Base-by-base conservation (phyloP, 2,888 invertebrate species). In the Lasioglossum marginatum region DNA sequence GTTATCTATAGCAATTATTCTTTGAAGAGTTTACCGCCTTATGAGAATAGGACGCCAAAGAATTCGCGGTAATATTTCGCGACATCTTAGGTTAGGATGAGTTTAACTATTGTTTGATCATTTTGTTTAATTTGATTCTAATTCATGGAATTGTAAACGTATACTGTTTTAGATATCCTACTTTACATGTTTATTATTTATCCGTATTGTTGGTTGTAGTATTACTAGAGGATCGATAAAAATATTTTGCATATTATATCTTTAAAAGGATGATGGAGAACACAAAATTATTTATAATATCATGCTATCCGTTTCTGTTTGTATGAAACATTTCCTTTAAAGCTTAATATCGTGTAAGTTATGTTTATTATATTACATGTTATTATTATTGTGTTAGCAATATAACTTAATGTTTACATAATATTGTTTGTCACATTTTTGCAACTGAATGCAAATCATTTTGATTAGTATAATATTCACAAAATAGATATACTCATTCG, bases 81-180 rank as follows among this genome's bases (percentile, higher is more conserved):
- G 27, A 79, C 79, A 84, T 88, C 86, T 86, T 86, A 89, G 89
- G 89, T 89, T 89, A 89, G 89, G 80, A 88, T 71, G 84, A 77
- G 72, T 45, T 48, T 66, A 76, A 85, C 45, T 79, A 86, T 78
- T 78, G 23, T 83, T 86, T 79, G 57, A 48, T 82, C 66, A 89
- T 77, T 89, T 27, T 43, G 52, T 77, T 4, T 45, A 84, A 34
- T 74, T n/a, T 43, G 45, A 73, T 23, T 77, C 12, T n/a, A 37
- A 76, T 81, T 40, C 40, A 12, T 8, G 40, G 19, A 81, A 81
- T 57, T 76, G 27, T 76, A 0, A 10, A n/a, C 27, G 48, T 3
- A 45, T 45, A 48, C 57, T 8, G 6, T 45, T 57, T 79, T 12
- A 57, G 23, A 43, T 43, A 37, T 43, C 4, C 34, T 79, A n/a